Conservation (phyloP, 2,113 vertebrate species). For the Ascaphus truei region DNA sequence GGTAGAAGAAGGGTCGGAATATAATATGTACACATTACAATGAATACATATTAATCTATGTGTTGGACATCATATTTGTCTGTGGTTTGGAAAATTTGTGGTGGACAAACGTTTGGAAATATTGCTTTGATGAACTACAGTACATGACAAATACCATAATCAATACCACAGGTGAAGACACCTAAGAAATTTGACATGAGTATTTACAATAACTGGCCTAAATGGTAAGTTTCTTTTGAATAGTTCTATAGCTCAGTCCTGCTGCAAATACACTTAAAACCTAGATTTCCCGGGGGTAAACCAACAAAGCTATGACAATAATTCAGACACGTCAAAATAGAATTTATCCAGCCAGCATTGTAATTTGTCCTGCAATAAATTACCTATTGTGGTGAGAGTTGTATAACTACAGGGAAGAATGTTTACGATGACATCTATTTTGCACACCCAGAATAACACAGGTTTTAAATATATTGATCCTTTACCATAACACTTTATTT, state of each 20-base stretch:
- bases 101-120: background rate
- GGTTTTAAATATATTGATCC: too few species aligned
- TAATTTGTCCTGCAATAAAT: conserved; percentile 28
- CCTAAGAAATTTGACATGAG: conserved; percentile 1
- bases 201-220: conserved; percentile 19
- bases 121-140: background rate
- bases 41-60: too few species aligned
- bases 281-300: conserved; percentile 8
- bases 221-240: background rate
- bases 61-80: background rate
- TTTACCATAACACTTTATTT: too few species aligned
- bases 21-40: too few species aligned
- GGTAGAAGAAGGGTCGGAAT: too few species aligned
- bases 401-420: conserved; percentile 12
- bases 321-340: background rate
- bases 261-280: conserved; percentile 13
- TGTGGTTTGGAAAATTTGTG: background rate
- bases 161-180: background rate
- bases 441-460: too few species aligned
- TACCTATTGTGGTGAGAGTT: background rate
- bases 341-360: conserved; percentile 1
- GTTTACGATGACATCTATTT: background rate
- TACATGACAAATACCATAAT: background rate
- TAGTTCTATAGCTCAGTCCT: background rate
- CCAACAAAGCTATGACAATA: background rate